Conservation (phyloP, 2,888 invertebrate species). For the Mactromeris polynyma region DNA sequence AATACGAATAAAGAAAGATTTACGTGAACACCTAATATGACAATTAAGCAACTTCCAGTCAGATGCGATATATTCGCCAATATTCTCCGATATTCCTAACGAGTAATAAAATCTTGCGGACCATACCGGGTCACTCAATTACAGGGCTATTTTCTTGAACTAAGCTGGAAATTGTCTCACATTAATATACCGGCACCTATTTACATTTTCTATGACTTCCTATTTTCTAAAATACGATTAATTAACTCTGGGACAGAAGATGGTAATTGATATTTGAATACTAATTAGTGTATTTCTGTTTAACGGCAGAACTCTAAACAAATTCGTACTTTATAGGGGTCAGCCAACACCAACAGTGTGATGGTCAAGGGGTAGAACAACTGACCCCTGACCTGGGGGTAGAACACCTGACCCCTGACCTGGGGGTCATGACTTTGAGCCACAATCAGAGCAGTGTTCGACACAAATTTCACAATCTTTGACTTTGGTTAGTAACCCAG, state of each 20-base stretch:
- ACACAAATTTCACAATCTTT: too few relatives aligned
- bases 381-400: too few relatives aligned
- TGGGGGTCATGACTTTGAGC: too few relatives aligned
- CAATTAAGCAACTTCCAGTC: not conserved
- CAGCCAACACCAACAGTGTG: too few relatives aligned
- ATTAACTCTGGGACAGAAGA: not conserved
- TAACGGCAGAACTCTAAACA: not conserved
- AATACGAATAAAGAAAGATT: constrained; percentile 1
- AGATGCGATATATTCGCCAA: not conserved
- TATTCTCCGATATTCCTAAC: not conserved
- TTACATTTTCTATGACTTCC: not conserved
- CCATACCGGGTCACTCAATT: not conserved
- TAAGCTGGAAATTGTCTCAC: not conserved
- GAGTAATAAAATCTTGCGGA: not conserved
- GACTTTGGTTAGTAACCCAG: too few relatives aligned
- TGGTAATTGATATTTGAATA: not conserved
- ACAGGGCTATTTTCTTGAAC: not conserved
- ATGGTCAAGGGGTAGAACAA: too few relatives aligned
- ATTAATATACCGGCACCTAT: constrained; percentile 7
- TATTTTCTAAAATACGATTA: not conserved
- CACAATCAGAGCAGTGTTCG: too few relatives aligned
- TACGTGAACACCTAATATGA: not conserved
- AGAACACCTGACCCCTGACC: too few relatives aligned
- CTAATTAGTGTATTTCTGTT: not conserved
- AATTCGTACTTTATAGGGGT: not conserved